These are phyloP conservation scores for Microcebus ravelobensis DNA, from an alignment of 2,113 vertebrate species.

Conservation along the genomic window DNA sequence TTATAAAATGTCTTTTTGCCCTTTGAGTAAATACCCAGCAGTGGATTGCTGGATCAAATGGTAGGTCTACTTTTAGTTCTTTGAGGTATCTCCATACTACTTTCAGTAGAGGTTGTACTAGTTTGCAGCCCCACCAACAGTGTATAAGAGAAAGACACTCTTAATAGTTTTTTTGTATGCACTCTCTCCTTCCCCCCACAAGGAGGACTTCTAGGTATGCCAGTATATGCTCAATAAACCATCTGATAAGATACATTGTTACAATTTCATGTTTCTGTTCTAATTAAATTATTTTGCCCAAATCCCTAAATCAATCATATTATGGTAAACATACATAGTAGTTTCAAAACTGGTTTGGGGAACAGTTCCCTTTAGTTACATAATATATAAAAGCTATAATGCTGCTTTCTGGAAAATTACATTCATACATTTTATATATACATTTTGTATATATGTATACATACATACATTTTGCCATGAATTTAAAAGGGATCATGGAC, in stretches of 20 bases:
- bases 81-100: too few species aligned
- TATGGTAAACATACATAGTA: not conserved
- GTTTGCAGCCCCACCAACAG: too few species aligned
- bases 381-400: not conserved
- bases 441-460: not conserved
- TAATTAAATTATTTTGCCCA: conserved; percentile 41
- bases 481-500: not conserved
- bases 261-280: not conserved
- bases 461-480: not conserved
- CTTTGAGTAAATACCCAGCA: too few species aligned
- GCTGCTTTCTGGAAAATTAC: not conserved
- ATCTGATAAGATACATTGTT: not conserved
- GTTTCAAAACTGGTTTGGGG: not conserved
- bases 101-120: too few species aligned
- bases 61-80: too few species aligned
- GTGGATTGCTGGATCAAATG: too few species aligned
- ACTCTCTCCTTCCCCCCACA: not conserved
- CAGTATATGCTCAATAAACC: not conserved
- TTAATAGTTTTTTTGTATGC: not conserved
- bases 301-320: not conserved
- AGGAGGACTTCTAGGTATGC: not conserved
- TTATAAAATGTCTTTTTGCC: too few species aligned
- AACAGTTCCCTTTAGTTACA: not conserved
- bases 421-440: not conserved
- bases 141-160: not conserved